Evolutionary conservation across 2,113 vertebrate genomes (phyloP), one percentile per base, ranked within the genome.

Genomic region (Centropristis striata): DNA sequence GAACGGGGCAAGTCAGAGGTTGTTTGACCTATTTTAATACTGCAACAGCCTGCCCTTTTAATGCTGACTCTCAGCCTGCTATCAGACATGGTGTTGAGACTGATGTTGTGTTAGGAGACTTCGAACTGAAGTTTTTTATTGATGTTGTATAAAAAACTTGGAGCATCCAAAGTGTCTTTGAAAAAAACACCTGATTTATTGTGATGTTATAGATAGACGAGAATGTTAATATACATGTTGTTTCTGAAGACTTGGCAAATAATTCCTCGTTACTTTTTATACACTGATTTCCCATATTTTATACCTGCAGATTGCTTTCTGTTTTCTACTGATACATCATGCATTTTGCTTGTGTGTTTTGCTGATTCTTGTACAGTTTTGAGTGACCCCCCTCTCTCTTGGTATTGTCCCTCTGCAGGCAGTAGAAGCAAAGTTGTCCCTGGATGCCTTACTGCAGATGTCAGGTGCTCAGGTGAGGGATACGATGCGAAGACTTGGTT

Each of bases 371-470:
- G 9, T 18, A 5, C 8, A 13, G 10, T 37, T 23, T 2, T 49
- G 13, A 71, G 5, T 11, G 9, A 4, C 18, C 41, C 10, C 23
- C 55, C 4, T 55, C 39, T 21, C 4, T 41, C 47, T 59, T 49
- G 54, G 11, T 11, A 1, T 50, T 59, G 2, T 23, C 82, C 25
- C 21, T 75, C 54, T 80, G 68, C 92, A 99, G 97, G 96, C 95
- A 50, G 96, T 99, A 77, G 95, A 96, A 61, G 93, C 93, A 14
- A 96, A 97, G 90, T 91, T 98, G 71, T 98, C 97, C 23, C 94
- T 99, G 87, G 98, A 99, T 92, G 95, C 95, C 91, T 95, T 99
- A 92, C 95, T 98, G 90, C 97, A 97, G 90, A 98, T 99, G 98
- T 95, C 97, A 1, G 93, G 96, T 67, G 93, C 94, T 36, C 97